phyloP scores from a whole-genome alignment of 2,113 vertebrate genomes.

The Cyphomyrus discorhynchus region DNA sequence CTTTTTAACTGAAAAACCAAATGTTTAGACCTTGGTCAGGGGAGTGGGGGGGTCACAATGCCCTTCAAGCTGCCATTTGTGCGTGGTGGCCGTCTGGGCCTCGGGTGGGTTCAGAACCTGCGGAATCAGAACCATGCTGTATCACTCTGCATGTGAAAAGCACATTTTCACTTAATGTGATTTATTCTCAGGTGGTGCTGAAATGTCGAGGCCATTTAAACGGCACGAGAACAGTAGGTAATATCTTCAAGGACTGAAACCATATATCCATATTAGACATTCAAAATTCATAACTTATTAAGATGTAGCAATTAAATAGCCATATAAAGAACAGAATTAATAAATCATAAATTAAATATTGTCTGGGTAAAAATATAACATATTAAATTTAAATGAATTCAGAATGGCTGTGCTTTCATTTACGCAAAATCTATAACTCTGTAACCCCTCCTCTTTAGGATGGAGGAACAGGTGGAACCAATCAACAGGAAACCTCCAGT shows the following conservation, averaged over 20 bases:
- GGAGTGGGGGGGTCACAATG: background rate
- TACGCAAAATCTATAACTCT: background rate
- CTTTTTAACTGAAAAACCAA: background rate
- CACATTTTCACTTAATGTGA: background rate
- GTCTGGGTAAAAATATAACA: background rate
- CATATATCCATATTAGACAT: background rate
- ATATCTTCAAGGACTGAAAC: background rate
- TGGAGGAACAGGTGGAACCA: background rate
- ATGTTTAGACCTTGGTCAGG: background rate
- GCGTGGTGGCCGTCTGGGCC: background rate
- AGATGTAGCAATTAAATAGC: background rate
- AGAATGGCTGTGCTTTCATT: background rate
- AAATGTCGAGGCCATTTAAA: background rate
- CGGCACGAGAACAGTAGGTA: background rate
- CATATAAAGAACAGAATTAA: background rate
- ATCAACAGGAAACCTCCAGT: background rate
- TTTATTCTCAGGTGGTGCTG: background rate
- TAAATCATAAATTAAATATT: constrained; percentile 1
- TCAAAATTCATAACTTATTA: background rate
- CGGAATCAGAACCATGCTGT: background rate
- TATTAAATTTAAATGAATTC: background rate
- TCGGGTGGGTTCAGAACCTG: background rate
- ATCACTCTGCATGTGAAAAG: background rate
- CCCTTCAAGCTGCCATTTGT: background rate
- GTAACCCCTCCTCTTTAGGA: background rate